Conservation (phyloP, 2,797 vertebrate species). For the Linurgus olivaceus region DNA sequence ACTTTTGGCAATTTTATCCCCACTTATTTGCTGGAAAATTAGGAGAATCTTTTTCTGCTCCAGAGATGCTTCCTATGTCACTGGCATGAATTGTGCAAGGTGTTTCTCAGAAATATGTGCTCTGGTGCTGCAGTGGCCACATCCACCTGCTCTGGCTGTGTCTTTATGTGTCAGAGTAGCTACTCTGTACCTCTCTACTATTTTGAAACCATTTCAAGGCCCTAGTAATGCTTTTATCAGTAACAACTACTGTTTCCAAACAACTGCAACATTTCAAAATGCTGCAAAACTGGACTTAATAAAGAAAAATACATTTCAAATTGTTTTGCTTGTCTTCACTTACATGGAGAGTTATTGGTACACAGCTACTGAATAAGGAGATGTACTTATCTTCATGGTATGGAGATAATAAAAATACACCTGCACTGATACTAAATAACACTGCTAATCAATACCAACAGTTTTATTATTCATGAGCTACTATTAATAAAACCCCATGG, state of each 20-base stretch:
- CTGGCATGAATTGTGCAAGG: neutral
- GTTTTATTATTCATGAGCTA: conserved; percentile 37
- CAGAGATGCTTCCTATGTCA: neutral
- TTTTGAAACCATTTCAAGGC: neutral
- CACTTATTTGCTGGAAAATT: neutral
- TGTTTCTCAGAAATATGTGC: neutral
- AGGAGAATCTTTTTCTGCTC: neutral
- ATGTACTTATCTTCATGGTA: neutral
- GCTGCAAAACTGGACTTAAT: neutral
- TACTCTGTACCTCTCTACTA: neutral
- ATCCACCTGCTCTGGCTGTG: neutral
- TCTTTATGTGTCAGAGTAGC: neutral
- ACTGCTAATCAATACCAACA: conserved; percentile 49
- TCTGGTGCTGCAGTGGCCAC: too few relatives aligned
- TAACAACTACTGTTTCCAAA: neutral
- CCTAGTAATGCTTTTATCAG: neutral
- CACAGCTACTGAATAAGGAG: neutral
- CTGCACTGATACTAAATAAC: conserved; percentile 36
- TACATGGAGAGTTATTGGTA: neutral
- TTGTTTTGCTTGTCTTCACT: neutral
- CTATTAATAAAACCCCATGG: conserved; percentile 15
- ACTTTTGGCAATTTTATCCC: neutral
- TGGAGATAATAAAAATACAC: neutral
- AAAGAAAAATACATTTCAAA: neutral
- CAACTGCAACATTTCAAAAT: neutral